Percentiles rank a stretch among this genome's conserved stretches.
phyloP scores from a whole-genome alignment of 2,797 vertebrate genomes.

The Myotis vivesi region DNA sequence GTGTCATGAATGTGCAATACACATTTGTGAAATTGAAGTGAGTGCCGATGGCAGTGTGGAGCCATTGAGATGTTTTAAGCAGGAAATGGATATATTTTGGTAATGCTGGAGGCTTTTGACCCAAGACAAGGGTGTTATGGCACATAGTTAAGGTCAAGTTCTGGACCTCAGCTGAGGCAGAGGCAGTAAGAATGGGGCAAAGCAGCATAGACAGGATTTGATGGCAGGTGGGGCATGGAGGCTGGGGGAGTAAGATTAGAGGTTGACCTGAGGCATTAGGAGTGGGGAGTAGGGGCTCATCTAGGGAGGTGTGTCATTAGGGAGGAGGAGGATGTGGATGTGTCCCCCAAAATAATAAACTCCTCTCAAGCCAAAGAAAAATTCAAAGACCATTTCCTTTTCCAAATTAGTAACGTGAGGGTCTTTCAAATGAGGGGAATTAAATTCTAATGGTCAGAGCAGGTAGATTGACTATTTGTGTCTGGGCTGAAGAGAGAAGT shows the following conservation, averaged over 20 bases:
- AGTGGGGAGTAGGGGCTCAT: rapidly evolving
- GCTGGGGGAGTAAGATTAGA: neutral
- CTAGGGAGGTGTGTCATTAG: neutral
- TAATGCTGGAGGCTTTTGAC: neutral
- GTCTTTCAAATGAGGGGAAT: neutral
- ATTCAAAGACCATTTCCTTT: neutral
- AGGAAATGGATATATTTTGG: neutral
- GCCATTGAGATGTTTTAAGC: neutral
- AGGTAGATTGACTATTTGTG: neutral
- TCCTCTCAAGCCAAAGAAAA: neutral
- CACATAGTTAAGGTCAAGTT: neutral
- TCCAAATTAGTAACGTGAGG: neutral
- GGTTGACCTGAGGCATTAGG: neutral
- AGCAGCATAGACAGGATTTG: neutral
- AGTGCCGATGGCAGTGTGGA: neutral
- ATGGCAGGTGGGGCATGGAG: neutral
- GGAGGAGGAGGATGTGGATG: neutral
- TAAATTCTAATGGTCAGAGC: neutral
- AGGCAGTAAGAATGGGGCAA: neutral
- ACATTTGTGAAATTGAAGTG: neutral
- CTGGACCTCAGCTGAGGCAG: neutral
- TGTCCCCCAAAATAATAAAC: neutral
- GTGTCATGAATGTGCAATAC: rapidly evolving
- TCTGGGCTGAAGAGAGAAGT: neutral
- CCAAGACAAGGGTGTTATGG: neutral